Evolutionary conservation across 2,888 invertebrate species (phyloP).

Genomic region (Hartigia nigra): DNA sequence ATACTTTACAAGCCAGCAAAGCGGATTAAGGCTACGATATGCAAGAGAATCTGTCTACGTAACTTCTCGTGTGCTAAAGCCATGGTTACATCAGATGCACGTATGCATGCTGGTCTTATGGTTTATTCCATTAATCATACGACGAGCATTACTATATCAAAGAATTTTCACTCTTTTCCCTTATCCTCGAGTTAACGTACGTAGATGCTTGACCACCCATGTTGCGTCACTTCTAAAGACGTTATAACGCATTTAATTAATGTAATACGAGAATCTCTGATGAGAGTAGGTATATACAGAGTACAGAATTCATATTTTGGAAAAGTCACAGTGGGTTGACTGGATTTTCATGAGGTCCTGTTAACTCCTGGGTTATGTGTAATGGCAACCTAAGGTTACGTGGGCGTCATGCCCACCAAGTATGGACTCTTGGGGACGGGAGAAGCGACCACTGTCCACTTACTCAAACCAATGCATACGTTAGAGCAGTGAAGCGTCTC

Average conservation of each 20-base stretch:
- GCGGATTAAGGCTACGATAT: neutral
- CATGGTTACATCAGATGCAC: neutral
- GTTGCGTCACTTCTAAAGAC: neutral
- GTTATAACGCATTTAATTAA: neutral
- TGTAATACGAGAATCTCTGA: neutral
- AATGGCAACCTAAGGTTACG: neutral
- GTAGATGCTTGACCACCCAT: neutral
- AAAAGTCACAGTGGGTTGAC: neutral
- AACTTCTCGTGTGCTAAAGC: neutral
- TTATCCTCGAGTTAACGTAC: neutral
- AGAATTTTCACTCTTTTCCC: neutral
- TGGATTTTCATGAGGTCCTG: neutral
- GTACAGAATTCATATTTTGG: neutral
- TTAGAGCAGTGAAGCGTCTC: constrained; percentile 45
- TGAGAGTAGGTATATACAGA: neutral
- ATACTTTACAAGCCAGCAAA: neutral
- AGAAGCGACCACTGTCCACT: constrained; percentile 18
- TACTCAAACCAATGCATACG: constrained; percentile 56
- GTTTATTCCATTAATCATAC: neutral
- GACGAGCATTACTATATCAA: neutral
- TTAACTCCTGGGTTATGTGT: neutral
- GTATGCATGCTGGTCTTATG: neutral
- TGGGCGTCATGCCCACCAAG: neutral
- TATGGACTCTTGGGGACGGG: neutral
- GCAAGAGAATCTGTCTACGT: neutral